Percentiles rank a stretch among this genome's conserved stretches.
phyloP scores from a whole-genome alignment of 2,888 invertebrate genomes.

The Drosophila subquinaria region DNA sequence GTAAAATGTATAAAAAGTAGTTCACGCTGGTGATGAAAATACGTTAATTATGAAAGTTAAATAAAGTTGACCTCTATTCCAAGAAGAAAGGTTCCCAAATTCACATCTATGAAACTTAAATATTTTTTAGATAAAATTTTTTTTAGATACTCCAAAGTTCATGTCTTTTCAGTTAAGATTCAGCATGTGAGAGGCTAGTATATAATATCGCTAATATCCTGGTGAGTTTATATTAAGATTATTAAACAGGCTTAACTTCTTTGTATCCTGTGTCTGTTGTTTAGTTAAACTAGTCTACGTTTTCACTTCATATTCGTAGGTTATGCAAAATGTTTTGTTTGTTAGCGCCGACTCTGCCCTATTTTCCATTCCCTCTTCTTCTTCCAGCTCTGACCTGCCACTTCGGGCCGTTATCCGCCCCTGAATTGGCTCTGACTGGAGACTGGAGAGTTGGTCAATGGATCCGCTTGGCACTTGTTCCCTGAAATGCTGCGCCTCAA shows the following conservation, averaged over 20 bases:
- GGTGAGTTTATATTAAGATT: too few species aligned
- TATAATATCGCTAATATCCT: too few species aligned
- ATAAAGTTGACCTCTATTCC: too few species aligned
- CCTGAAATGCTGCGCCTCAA: slow-evolving; percentile 56
- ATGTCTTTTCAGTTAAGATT: too few species aligned
- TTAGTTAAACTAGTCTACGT: background rate
- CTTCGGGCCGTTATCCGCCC: background rate
- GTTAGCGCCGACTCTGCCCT: slow-evolving; percentile 4
- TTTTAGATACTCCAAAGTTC: too few species aligned
- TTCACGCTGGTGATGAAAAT: too few species aligned
- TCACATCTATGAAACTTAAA: too few species aligned
- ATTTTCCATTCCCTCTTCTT: background rate
- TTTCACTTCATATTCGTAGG: background rate
- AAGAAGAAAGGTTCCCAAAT: too few species aligned
- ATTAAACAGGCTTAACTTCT: background rate
- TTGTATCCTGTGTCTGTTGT: background rate
- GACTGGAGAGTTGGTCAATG: slow-evolving; percentile 51
- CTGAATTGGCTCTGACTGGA: background rate
- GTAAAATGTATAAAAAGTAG: too few species aligned
- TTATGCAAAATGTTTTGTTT: slow-evolving; percentile 32
- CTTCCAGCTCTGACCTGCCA: background rate
- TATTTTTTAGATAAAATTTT: too few species aligned
- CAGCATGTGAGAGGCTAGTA: too few species aligned
- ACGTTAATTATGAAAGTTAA: too few species aligned
- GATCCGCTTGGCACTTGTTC: slow-evolving; percentile 56